Evolutionary conservation across 2,113 vertebrate genomes (phyloP).

Genomic region (Struthidea cinerea): DNA sequence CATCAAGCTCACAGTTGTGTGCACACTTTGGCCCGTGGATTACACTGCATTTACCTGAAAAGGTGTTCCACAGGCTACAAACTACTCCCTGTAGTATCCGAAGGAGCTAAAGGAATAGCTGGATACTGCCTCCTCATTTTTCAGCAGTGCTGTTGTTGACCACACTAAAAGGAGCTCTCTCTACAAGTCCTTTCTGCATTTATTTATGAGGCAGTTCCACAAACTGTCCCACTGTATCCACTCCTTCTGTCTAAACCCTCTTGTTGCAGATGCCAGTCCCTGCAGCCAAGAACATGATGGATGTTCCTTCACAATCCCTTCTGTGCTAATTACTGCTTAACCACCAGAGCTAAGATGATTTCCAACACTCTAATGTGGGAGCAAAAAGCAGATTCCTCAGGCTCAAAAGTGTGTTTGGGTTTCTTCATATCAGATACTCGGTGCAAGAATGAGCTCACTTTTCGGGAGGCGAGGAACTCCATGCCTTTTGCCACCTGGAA

Average conservation of each 20-base stretch:
- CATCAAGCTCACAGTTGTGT: not conserved
- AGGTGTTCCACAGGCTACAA: not conserved
- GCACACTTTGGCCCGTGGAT: rapidly evolving
- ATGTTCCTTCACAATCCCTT: not conserved
- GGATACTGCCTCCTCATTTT: not conserved
- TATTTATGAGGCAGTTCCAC: not conserved
- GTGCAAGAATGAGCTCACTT: conserved; percentile 71
- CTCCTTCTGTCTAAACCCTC: not conserved
- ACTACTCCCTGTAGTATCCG: not conserved
- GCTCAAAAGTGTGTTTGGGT: not conserved
- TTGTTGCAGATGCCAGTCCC: not conserved
- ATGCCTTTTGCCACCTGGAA: conserved; percentile 96
- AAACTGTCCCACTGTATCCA: not conserved
- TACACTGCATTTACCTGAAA: not conserved
- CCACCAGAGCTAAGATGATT: not conserved
- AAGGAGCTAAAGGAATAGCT: not conserved
- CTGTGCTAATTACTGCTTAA: not conserved
- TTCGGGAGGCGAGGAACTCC: conserved; percentile 93
- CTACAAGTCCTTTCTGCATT: not conserved
- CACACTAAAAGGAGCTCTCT: not conserved
- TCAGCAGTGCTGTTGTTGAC: not conserved
- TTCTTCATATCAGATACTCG: not conserved
- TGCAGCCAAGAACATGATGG: not conserved
- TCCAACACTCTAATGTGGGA: not conserved
- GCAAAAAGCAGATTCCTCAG: not conserved